phyloP scores from a whole-genome alignment of 2,888 invertebrate species.

The Sphaerophoria rueppellii region DNA sequence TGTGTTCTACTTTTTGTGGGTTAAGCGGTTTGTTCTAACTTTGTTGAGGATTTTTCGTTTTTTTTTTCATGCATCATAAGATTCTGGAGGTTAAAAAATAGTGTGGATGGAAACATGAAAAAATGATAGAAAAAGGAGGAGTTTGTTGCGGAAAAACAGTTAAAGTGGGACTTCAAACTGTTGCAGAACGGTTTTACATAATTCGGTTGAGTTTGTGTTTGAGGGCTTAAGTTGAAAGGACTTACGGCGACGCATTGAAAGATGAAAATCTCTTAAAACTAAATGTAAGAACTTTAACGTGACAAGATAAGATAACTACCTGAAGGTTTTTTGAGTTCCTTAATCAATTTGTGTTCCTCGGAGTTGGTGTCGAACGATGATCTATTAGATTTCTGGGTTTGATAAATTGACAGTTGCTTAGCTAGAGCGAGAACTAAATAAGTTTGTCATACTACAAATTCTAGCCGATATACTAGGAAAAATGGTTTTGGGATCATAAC shows the following conservation, averaged over 20 bases:
- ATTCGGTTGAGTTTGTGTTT: not conserved
- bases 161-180: constrained; percentile 12
- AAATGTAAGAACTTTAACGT: too few relatives aligned
- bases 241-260: not conserved
- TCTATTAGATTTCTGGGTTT: too few relatives aligned
- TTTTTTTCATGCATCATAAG: not conserved
- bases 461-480: too few relatives aligned
- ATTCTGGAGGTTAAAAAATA: not conserved
- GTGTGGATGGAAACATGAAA: not conserved
- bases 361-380: too few relatives aligned
- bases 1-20: not conserved
- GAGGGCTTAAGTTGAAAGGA: not conserved
- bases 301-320: not conserved
- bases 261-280: too few relatives aligned
- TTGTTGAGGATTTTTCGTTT: constrained; percentile 19
- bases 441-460: too few relatives aligned
- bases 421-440: too few relatives aligned
- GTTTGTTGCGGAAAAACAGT: not conserved
- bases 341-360: too few relatives aligned
- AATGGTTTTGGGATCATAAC: too few relatives aligned
- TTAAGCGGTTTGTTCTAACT: constrained; percentile 42
- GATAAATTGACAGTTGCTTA: too few relatives aligned
- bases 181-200: constrained; percentile 19
- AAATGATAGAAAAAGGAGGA: not conserved
- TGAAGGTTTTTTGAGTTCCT: too few relatives aligned